A percentile compares a stretch with the other conserved stretches of the same genome.
Conservation (phyloP, 2,797 vertebrate species). For the Aphelocoma californica region DNA sequence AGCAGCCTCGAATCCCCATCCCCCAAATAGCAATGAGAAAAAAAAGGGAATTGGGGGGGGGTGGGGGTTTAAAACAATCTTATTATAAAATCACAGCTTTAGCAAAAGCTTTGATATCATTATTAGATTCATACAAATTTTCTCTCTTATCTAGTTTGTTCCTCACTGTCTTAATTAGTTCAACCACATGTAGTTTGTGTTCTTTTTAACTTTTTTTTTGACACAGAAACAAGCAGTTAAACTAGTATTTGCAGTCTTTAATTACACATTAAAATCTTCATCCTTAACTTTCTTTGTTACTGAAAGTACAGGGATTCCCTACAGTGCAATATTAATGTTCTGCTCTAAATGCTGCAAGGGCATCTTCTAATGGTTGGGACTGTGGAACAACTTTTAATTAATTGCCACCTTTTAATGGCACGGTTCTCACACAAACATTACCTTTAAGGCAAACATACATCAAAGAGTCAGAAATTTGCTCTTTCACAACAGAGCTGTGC, state of each 20-base stretch:
- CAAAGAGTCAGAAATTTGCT: slow-evolving; percentile 43
- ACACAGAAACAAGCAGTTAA: slow-evolving; percentile 53
- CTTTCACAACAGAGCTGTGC: background rate
- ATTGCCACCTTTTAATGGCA: slow-evolving; percentile 44
- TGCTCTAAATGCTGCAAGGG: slow-evolving; percentile 25
- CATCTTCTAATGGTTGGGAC: slow-evolving; percentile 20
- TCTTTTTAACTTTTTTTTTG: slow-evolving; percentile 11
- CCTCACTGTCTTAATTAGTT: slow-evolving; percentile 52
- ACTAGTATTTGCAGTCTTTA: slow-evolving; percentile 39
- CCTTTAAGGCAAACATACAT: slow-evolving; percentile 58
- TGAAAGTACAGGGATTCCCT: slow-evolving; percentile 43
- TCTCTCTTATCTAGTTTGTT: slow-evolving; percentile 49
- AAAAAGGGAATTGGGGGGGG: accelerated
- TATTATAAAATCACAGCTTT: background rate
- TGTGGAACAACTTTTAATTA: slow-evolving; percentile 52
- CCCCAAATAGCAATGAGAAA: background rate
- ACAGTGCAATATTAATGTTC: slow-evolving; percentile 8
- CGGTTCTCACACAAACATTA: slow-evolving; percentile 47
- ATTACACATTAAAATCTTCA: slow-evolving; percentile 25
- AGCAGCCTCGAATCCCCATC: background rate
- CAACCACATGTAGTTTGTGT: background rate
- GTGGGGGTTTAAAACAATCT: background rate
- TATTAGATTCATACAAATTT: slow-evolving; percentile 49
- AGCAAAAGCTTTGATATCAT: slow-evolving; percentile 50
- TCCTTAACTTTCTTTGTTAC: slow-evolving; percentile 4